Conservation (phyloP, 2,797 vertebrate genomes). For the Trichosurus vulpecula region DNA sequence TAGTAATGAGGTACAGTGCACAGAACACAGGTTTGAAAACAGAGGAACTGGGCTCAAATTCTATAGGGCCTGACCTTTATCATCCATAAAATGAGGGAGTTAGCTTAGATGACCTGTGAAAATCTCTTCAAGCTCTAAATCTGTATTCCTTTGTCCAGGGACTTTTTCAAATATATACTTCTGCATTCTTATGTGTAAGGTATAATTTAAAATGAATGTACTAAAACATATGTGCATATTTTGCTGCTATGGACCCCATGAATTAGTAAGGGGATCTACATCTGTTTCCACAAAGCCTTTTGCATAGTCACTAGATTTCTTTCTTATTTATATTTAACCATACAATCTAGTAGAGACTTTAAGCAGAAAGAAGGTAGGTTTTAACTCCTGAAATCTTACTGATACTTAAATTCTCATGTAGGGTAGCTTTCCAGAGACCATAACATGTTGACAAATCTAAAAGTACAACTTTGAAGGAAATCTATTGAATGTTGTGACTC, state of each 20-base stretch:
- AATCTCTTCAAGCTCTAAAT: neutral
- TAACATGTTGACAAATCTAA: neutral
- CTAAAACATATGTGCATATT: neutral
- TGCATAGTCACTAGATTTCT: neutral
- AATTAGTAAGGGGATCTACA: neutral
- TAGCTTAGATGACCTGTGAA: neutral
- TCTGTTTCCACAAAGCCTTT: neutral
- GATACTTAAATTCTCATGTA: neutral
- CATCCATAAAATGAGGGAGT: neutral
- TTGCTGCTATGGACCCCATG: neutral
- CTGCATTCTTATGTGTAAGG: neutral
- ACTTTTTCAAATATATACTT: neutral
- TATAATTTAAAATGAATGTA: neutral
- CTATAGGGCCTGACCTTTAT: neutral
- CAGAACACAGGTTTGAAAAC: neutral
- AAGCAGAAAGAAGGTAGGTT: neutral
- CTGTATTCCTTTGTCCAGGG: neutral
- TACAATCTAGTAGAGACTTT: neutral
- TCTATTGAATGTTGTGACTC: neutral
- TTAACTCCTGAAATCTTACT: neutral
- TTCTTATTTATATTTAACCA: neutral
- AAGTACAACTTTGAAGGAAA: neutral
- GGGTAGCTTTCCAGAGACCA: neutral
- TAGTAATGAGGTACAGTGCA: neutral
- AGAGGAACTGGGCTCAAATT: neutral